Evolutionary conservation across 2,797 vertebrate genomes (phyloP), one percentile per base, ranked within the genome.

Genomic region (Anguilla pacifica): DNA sequence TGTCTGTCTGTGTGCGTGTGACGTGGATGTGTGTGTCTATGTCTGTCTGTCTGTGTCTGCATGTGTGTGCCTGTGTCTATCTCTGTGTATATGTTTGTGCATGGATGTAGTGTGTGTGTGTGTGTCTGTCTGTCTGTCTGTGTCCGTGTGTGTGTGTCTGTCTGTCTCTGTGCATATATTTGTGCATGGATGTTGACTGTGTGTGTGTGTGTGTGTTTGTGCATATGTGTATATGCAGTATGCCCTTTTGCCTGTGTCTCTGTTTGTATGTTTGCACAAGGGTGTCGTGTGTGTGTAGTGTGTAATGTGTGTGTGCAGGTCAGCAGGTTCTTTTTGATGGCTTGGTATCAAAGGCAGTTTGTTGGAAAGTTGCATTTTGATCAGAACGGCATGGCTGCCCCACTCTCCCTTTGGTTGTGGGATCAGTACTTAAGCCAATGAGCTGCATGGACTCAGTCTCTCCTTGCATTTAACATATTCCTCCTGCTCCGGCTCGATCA

Each of bases 341-440:
- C 13, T 43, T n/a, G 39, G 9, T 43, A 81, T 22, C 19, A 25
- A 25, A 49, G 28, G 3, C 22, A 0, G 43, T 28, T 19, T 19
- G 31, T 49, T 49, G 43, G 43, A 81, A 81, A 49, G 46, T n/a
- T 49, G 77, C 19, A 49, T 81, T 3, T 49, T 79, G 19, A 81
- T 7, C 43, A 25, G 35, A 84, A 64, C 88, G 89, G 84, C 87
- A 83, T 90, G 92, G 92, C 93, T 91, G 93, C 92, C 92, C 85
- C 25, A 7, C 82, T 87, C 86, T 87, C 85, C 70, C 39, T 87
- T 90, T 86, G 89, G 92, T 86, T 83, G 43, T 67, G 90, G 88
- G 87, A 70, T 88, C 83, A 90, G 87, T 43, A 55, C 72, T 51
- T 77, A 81, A 84, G 87, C 87, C 57, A 61, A 43, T n/a, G 82